Percentiles rank a stretch among this genome's conserved stretches.
These are phyloP conservation scores for Baccha elongata DNA, from an alignment of 2,888 invertebrate genomes.

Conservation along the genomic window DNA sequence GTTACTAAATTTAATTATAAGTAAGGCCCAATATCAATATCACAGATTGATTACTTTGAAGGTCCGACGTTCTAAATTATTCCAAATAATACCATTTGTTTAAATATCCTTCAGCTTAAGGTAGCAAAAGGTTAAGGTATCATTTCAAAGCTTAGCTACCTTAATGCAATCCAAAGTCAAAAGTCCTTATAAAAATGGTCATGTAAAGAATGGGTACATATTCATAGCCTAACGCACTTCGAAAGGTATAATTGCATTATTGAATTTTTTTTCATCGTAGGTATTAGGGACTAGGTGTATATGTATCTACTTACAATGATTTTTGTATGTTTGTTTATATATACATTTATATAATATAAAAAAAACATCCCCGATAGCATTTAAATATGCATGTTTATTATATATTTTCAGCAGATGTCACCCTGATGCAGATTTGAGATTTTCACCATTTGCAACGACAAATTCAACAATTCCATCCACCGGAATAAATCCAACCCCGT, in stretches of 20 bases:
- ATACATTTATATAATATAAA: neutral
- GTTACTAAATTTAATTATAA: too few relatives aligned
- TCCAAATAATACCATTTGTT: too few relatives aligned
- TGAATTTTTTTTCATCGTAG: too few relatives aligned
- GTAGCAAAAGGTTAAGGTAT: constrained; percentile 20
- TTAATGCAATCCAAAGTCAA: constrained; percentile 61
- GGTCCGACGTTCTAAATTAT: too few relatives aligned
- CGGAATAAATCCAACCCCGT: constrained; percentile 74
- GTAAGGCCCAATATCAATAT: too few relatives aligned
- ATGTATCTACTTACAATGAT: too few relatives aligned
- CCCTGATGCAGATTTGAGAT: constrained; percentile 84
- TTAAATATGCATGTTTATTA: constrained; percentile 17
- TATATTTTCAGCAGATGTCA: constrained; percentile 83
- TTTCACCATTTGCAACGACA: constrained; percentile 83
- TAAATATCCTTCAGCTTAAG: too few relatives aligned
- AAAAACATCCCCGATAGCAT: neutral
- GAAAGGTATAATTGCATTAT: too few relatives aligned
- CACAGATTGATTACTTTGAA: too few relatives aligned
- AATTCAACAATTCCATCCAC: constrained; percentile 64
- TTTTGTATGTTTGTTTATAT: neutral
- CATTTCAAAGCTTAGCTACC: constrained; percentile 38
- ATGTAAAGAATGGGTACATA: too few relatives aligned
- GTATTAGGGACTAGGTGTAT: too few relatives aligned
- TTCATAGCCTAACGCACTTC: too few relatives aligned
- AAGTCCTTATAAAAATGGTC: constrained; percentile 44